Conservation (phyloP, 2,888 invertebrate species). For the Pammene fasciana region DNA sequence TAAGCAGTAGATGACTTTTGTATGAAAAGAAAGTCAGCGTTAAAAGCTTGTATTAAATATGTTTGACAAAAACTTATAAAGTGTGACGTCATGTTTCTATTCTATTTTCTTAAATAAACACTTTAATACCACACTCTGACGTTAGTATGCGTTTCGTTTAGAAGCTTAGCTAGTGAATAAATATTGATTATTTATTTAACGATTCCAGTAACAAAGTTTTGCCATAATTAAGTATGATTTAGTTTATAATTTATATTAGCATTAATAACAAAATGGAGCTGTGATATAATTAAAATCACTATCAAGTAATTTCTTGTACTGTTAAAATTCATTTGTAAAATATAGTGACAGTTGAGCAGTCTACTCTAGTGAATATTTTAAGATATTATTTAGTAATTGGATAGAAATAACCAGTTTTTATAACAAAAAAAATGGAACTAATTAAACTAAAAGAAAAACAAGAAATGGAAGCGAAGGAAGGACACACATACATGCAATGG, state of each 20-base stretch:
- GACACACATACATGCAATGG: slow-evolving; percentile 55
- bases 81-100: no score
- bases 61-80: no score
- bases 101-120: no score
- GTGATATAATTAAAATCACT: not conserved
- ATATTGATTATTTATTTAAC: not conserved
- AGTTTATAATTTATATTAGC: not conserved
- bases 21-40: no score
- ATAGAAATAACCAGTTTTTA: no score
- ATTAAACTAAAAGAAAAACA: slow-evolving; percentile 5
- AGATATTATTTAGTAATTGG: no score
- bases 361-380: not conserved
- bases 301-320: not conserved
- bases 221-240: not conserved
- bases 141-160: not conserved
- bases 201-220: not conserved
- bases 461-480: slow-evolving; percentile 36
- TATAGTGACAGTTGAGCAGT: not conserved
- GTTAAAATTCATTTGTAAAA: not conserved
- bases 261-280: no score
- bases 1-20: no score
- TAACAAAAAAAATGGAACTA: slow-evolving; percentile 4
- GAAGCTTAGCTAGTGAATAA: not conserved
- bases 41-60: no score
- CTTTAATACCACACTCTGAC: no score